These are phyloP conservation scores for Potamarius usumacintae DNA, from an alignment of 2,113 vertebrate genomes.

Conservation along the genomic window DNA sequence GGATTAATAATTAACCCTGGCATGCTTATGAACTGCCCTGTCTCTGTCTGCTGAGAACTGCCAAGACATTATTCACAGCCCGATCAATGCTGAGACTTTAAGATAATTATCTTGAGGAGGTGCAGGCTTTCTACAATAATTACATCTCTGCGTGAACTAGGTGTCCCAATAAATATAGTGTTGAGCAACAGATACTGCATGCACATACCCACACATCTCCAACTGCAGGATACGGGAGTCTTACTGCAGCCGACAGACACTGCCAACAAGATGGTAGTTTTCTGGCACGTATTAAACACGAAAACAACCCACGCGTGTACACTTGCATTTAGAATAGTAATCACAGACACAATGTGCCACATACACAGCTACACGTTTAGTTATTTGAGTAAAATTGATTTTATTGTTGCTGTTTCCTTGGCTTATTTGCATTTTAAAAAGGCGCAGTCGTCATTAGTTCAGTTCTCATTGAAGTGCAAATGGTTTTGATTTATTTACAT, in stretches of 20 bases:
- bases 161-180: not conserved
- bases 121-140: slow-evolving; percentile 12
- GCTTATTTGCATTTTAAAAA: slow-evolving; percentile 11
- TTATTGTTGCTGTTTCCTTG: not conserved
- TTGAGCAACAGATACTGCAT: not conserved
- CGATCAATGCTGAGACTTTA: slow-evolving; percentile 28
- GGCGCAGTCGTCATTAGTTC: not conserved
- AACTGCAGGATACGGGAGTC: not conserved
- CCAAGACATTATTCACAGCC: slow-evolving; percentile 22
- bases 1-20: not conserved
- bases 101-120: slow-evolving; percentile 18
- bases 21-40: slow-evolving; percentile 2
- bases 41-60: not conserved
- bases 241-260: not conserved
- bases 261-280: slow-evolving; percentile 18
- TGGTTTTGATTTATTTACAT: slow-evolving; percentile 38
- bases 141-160: slow-evolving; percentile 18
- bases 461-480: slow-evolving; percentile 48
- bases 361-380: not conserved
- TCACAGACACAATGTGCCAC: not conserved
- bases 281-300: slow-evolving; percentile 5
- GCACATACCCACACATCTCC: slow-evolving; percentile 3
- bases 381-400: not conserved
- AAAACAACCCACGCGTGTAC: slow-evolving; percentile 28
- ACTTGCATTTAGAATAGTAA: slow-evolving; percentile 12